Conservation (phyloP, 2,797 vertebrate genomes). For the Hypotaenidia philippensis region DNA sequence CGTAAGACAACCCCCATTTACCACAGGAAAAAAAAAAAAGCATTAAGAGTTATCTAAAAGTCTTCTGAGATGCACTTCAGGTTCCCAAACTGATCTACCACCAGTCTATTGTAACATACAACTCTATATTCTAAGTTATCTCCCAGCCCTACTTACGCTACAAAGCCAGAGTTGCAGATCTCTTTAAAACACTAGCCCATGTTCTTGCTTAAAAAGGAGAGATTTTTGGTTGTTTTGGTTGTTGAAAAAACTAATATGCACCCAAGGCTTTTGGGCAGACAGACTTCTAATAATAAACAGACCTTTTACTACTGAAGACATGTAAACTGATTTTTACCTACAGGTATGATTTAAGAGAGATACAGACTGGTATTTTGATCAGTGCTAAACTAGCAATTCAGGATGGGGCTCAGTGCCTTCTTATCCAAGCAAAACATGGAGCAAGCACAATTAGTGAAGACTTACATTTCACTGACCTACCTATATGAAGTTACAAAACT, state of each 20-base stretch:
- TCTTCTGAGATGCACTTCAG: background rate
- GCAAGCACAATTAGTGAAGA: background rate
- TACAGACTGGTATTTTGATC: background rate
- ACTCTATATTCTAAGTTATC: background rate
- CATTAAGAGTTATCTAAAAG: background rate
- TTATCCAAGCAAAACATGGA: fast-evolving
- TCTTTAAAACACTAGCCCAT: background rate
- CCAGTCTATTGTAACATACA: background rate
- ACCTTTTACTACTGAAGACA: background rate
- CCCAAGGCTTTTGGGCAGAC: background rate
- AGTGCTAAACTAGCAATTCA: background rate
- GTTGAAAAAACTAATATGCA: background rate
- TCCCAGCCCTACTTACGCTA: background rate
- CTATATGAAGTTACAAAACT: background rate
- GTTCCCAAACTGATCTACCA: background rate
- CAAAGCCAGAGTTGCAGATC: background rate
- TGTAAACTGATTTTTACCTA: background rate
- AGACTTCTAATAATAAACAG: background rate
- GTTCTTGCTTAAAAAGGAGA: background rate
- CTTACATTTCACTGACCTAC: background rate
- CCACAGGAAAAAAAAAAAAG: background rate
- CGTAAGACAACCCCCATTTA: background rate
- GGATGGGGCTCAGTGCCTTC: background rate
- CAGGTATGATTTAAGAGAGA: background rate
- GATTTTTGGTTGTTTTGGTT: too few species aligned